Evolutionary conservation across 2,113 vertebrate genomes (phyloP), one percentile per base, ranked within the genome.

Genomic region (Parus major): DNA sequence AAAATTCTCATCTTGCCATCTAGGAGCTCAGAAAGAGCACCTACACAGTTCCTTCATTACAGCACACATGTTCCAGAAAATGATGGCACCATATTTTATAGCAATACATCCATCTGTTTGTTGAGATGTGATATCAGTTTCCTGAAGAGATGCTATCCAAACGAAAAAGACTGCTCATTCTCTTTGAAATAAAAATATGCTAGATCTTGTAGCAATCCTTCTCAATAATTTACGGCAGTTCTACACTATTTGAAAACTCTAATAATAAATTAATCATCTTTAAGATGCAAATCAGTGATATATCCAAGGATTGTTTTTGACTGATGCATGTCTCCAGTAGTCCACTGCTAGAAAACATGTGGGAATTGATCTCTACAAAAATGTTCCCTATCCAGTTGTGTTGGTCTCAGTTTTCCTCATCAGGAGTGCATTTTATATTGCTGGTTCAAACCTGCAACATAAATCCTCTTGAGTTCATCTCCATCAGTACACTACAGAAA

Each of bases 261-360:
- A 82, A 85, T 63, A 65, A 95, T 85, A 47, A 93, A 87, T 84
- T 79, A 93, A 85, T 75, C 10, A 79, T 88, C 16, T 85, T 90
- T 68, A 90, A 87, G 44, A 88, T 68, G 61, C 17, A 87, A 87
- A 93, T 50, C 53, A 77, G 20, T 33, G 9, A 75, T 41, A 21
- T 5, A 65, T 36, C 64, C 50, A 89, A 92, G 44, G 25, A 60
- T 11, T 47, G 21, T 0, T 79, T 90, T 65, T 64, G 49, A 52
- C 27, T 76, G 47, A 90, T 87, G 9, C 4, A 35, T 36, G 39
- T 71, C 44, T 75, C 49, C 61, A 46, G 61, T 23, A 82, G 33
- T 20, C 52, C 65, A 56, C 21, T 3, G 8, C 11, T 42, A 66
- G 65, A 82, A 59, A 28, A 4, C 19, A 46, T 16, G 10, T 68